Conservation (phyloP, 2,113 vertebrate genomes). For the Illadopsis cleaveri region DNA sequence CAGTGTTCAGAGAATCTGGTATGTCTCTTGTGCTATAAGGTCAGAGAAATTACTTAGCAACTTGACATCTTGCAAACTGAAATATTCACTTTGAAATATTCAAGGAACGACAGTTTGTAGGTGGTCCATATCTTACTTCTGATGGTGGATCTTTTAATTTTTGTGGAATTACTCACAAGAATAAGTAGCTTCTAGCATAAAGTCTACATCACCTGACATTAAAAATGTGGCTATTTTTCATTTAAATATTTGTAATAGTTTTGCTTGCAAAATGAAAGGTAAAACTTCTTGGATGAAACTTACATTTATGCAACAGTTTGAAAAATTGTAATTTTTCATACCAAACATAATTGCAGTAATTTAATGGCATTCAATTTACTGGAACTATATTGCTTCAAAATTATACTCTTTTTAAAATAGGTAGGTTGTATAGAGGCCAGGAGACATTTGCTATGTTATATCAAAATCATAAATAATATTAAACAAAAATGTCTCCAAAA, state of each 20-base stretch:
- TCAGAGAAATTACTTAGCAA: background rate
- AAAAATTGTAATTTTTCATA: background rate
- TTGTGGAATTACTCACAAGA: background rate
- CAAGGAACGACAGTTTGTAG: background rate
- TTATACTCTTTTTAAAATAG: slow-evolving; percentile 10
- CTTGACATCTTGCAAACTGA: background rate
- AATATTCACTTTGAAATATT: background rate
- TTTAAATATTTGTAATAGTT: background rate
- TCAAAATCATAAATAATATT: slow-evolving; percentile 38
- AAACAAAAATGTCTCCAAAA: slow-evolving; percentile 10
- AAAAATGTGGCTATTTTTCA: background rate
- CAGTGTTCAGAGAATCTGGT: background rate
- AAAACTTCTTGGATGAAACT: background rate
- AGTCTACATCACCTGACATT: background rate
- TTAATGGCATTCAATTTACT: background rate
- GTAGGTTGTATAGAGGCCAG: background rate
- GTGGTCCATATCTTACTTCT: background rate
- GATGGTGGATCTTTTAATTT: background rate
- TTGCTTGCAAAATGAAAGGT: background rate
- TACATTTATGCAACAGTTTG: background rate
- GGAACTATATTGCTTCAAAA: background rate
- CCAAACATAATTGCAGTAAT: background rate
- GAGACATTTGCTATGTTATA: background rate
- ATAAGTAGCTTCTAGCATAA: background rate
- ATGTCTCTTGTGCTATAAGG: background rate